Percentiles rank a stretch among this genome's conserved stretches.
phyloP scores from a whole-genome alignment of 2,113 vertebrate species.

The Pristiophorus japonicus region DNA sequence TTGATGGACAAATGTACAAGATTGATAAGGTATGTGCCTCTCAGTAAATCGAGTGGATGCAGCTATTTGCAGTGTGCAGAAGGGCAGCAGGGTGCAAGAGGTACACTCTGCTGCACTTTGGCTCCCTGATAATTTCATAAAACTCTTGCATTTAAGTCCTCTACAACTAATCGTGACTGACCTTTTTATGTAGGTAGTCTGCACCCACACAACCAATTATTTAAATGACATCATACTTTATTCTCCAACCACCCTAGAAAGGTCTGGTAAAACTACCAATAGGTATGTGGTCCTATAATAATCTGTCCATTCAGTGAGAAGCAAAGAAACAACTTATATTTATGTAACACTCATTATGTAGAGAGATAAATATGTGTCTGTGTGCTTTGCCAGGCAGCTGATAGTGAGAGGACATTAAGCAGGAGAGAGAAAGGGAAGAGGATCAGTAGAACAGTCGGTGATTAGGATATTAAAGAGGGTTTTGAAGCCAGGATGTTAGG shows the following conservation, averaged over 20 bases:
- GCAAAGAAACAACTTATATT: background rate
- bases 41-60: background rate
- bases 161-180: background rate
- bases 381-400: background rate
- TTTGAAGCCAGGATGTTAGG: background rate
- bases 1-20: slow-evolving; percentile 68
- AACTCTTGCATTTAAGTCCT: background rate
- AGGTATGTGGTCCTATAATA: background rate
- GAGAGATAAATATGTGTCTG: background rate
- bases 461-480: background rate
- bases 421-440: background rate
- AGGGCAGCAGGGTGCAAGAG: background rate
- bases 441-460: background rate
- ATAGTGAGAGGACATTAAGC: background rate
- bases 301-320: background rate
- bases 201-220: background rate
- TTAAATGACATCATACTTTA: background rate
- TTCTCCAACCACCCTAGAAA: background rate
- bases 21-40: slow-evolving; percentile 75
- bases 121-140: background rate
- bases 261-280: background rate
- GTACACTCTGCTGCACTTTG: background rate
- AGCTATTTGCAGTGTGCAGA: background rate
- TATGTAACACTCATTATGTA: background rate
- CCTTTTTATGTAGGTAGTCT: background rate